Evolutionary conservation across 2,797 vertebrate species (phyloP).

Genomic region (Hemitrygon akajei): DNA sequence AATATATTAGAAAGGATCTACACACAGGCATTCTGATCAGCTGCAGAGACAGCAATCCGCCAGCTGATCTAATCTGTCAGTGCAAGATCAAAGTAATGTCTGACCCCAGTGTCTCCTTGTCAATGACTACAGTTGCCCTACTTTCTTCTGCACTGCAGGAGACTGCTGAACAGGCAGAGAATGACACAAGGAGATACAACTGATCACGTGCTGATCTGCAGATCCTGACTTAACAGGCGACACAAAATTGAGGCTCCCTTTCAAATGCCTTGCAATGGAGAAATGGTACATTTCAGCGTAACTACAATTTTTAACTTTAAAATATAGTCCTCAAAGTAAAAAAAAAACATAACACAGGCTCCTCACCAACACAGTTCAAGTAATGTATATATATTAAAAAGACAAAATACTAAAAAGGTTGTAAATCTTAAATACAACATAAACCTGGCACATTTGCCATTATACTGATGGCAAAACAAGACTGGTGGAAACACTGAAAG

Average conservation of each 20-base stretch:
- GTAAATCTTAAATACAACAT: neutral
- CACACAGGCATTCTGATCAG: neutral
- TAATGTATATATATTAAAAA: neutral
- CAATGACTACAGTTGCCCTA: neutral
- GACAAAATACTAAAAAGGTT: neutral
- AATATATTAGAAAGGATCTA: neutral
- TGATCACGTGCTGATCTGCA: conserved; percentile 8
- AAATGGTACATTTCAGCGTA: neutral
- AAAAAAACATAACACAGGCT: neutral
- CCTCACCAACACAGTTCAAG: neutral
- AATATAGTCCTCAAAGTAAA: neutral
- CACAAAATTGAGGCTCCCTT: neutral
- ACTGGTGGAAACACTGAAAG: too few relatives aligned
- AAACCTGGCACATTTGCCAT: neutral
- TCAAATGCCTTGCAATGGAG: neutral
- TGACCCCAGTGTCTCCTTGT: conserved; percentile 20
- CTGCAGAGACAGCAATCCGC: conserved; percentile 24
- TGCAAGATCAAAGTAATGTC: conserved; percentile 12
- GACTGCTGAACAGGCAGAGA: neutral
- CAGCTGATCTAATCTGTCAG: conserved; percentile 26
- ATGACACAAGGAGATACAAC: neutral
- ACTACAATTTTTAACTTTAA: neutral
- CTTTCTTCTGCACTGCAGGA: conserved; percentile 22
- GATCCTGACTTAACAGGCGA: neutral
- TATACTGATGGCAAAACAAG: neutral